These are phyloP conservation scores for Molossus alvarezi DNA, from an alignment of 2,797 vertebrate species.

Conservation along the genomic window DNA sequence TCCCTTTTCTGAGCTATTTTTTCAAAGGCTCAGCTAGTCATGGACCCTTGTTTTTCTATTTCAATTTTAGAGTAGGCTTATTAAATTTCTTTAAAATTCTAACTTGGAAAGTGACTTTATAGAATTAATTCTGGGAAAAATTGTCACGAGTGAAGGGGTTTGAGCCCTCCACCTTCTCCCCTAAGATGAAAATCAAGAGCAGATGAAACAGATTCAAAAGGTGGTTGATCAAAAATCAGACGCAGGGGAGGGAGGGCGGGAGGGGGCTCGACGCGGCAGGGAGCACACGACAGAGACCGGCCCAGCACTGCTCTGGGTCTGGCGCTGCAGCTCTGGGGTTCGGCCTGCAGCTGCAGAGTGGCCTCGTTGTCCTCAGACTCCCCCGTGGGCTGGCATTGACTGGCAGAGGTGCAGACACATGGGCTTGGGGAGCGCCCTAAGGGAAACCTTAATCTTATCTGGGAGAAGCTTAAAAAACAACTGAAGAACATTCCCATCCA, in stretches of 20 bases:
- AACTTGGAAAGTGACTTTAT: conserved; percentile 47
- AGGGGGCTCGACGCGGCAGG: background rate
- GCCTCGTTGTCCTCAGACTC: background rate
- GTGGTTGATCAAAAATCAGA: background rate
- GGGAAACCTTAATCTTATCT: no score
- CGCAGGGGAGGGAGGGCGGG: background rate
- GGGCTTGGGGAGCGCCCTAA: background rate
- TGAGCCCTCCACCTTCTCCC: background rate
- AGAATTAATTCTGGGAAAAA: conserved; percentile 14
- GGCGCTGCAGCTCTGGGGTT: background rate
- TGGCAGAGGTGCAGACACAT: background rate
- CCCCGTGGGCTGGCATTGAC: background rate
- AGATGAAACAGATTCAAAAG: background rate
- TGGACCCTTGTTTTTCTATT: background rate
- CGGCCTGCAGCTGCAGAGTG: background rate
- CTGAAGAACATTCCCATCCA: background rate
- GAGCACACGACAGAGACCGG: background rate
- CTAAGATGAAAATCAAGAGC: background rate
- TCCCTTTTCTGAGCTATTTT: background rate
- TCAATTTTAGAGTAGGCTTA: conserved; percentile 11
- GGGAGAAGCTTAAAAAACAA: background rate
- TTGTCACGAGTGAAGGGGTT: background rate
- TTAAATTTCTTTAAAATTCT: conserved; percentile 14
- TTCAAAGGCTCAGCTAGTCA: background rate
- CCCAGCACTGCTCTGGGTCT: background rate